phyloP scores from a whole-genome alignment of 2,888 invertebrate genomes.

The Rotaria macrura region DNA sequence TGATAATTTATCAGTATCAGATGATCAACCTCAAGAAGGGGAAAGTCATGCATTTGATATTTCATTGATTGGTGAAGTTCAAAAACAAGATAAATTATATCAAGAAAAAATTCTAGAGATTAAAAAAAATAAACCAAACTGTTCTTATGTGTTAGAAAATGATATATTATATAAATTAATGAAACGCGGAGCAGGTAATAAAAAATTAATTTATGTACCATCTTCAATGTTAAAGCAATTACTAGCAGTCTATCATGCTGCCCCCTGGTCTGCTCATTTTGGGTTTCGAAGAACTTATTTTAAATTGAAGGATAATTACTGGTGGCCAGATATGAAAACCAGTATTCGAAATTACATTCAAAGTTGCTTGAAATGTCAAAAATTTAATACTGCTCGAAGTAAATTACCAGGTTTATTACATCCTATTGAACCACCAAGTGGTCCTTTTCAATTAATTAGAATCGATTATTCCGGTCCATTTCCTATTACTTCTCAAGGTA shows the following conservation, averaged over 20 bases:
- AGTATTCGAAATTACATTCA: not conserved
- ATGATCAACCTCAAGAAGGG: no score
- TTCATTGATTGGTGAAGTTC: not conserved
- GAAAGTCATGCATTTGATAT: no score
- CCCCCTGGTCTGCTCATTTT: not conserved
- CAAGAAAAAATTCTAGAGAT: not conserved
- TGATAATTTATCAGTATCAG: no score
- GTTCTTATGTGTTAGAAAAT: not conserved
- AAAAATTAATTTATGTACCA: not conserved
- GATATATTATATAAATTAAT: not conserved
- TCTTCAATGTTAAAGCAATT: not conserved
- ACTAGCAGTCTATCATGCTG: not conserved
- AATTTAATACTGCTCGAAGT: not conserved
- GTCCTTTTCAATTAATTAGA: not conserved
- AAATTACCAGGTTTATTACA: not conserved
- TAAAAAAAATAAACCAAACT: not conserved
- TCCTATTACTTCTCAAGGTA: conserved; percentile 31
- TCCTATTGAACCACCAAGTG: not conserved
- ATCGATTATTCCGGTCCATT: conserved; percentile 35
- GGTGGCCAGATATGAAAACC: not conserved
- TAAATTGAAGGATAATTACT: not conserved
- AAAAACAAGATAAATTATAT: not conserved
- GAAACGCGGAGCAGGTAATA: not conserved
- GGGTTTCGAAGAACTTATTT: not conserved
- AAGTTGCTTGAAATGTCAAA: not conserved